Conservation (phyloP, 2,113 vertebrate species). For the Taurulus bubalis region DNA sequence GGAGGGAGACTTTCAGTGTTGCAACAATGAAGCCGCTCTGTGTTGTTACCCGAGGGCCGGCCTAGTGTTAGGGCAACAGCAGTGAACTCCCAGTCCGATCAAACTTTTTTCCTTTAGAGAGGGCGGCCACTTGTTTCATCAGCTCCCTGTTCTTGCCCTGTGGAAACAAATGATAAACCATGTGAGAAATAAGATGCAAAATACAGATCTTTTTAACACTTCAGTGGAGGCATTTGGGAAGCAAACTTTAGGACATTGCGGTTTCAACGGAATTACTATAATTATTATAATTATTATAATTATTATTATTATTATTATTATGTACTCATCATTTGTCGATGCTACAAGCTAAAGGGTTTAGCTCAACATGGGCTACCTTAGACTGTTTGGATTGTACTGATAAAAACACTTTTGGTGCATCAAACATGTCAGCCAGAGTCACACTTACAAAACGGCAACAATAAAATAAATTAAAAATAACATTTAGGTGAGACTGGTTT, state of each 20-base stretch:
- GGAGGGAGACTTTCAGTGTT: constrained; percentile 86
- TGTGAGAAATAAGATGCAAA: constrained; percentile 24
- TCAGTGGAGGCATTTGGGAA: neutral
- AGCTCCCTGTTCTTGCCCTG: constrained; percentile 98
- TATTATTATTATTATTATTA: neutral
- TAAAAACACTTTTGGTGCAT: neutral
- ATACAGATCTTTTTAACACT: neutral
- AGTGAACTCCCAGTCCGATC: constrained; percentile 94
- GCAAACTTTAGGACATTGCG: neutral
- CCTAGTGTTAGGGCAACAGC: constrained; percentile 90
- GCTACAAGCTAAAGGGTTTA: neutral
- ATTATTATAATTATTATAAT: neutral
- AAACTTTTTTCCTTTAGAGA: constrained; percentile 99
- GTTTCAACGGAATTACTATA: neutral
- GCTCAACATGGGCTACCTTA: neutral
- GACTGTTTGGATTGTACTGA: neutral
- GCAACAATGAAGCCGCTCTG: constrained; percentile 69
- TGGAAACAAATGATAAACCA: constrained; percentile 60
- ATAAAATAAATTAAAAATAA: neutral
- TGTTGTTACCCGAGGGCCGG: constrained; percentile 46
- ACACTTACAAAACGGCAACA: neutral
- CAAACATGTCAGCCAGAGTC: neutral
- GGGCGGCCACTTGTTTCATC: constrained; percentile 96
- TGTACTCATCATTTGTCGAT: neutral
- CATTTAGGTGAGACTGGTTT: neutral